Conservation (phyloP, 2,888 invertebrate genomes). For the Drosophila gaucha region DNA sequence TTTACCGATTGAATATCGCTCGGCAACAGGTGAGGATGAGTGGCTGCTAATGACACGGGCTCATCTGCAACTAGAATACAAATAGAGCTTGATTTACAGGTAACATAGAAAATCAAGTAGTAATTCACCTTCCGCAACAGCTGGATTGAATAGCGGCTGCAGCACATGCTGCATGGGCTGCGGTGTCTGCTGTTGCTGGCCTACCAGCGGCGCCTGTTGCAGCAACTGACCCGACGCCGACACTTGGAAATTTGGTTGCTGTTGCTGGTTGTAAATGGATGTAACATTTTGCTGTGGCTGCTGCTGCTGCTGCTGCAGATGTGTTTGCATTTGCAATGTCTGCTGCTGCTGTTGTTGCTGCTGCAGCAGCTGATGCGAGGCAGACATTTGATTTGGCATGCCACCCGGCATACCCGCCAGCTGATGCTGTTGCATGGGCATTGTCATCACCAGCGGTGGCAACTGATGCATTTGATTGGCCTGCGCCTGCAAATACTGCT, state of each 20-base stretch:
- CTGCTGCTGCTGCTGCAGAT: slow-evolving; percentile 62
- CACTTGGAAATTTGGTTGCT: slow-evolving; percentile 48
- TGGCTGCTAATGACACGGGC: slow-evolving; percentile 83
- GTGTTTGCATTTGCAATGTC: slow-evolving; percentile 48
- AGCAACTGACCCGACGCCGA: slow-evolving; percentile 63
- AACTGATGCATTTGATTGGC: slow-evolving; percentile 66
- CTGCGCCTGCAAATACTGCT: slow-evolving; percentile 62
- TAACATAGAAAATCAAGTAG: neutral
- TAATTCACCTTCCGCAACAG: slow-evolving; percentile 64
- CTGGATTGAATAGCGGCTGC: slow-evolving; percentile 65
- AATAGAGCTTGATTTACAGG: neutral
- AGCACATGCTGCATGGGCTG: slow-evolving; percentile 69
- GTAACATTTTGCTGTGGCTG: slow-evolving; percentile 45
- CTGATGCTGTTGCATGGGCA: slow-evolving; percentile 58
- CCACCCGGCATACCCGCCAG: slow-evolving; percentile 28
- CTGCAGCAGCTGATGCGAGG: slow-evolving; percentile 56
- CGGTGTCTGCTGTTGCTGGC: slow-evolving; percentile 53
- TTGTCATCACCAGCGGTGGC: slow-evolving; percentile 54
- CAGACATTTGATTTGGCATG: slow-evolving; percentile 46
- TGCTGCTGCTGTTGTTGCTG: slow-evolving; percentile 63
- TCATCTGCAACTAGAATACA: slow-evolving; percentile 78
- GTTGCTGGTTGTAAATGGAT: slow-evolving; percentile 66
- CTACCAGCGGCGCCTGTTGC: slow-evolving; percentile 61
- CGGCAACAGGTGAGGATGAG: slow-evolving; percentile 83
- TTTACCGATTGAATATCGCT: slow-evolving; percentile 84